These are phyloP conservation scores for Meloidogyne hapla DNA, from an alignment of 1,140 invertebrate genomes.

Conservation along the genomic window DNA sequence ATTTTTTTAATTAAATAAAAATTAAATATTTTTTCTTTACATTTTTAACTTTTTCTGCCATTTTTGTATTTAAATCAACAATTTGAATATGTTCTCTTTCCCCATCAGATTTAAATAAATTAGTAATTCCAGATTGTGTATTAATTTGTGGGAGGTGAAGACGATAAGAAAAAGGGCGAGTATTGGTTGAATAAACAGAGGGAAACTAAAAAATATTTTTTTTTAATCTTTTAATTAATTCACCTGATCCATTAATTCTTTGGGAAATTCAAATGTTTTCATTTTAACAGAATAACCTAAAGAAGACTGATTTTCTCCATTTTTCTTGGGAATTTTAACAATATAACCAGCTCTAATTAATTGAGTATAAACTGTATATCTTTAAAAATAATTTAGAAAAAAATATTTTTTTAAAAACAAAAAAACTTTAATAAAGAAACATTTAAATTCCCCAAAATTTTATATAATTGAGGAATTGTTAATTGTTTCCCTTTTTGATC, in stretches of 20 bases:
- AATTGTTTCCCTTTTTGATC: background rate
- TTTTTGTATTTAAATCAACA: slow-evolving; percentile 2
- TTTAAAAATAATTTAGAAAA: background rate
- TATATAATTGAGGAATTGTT: slow-evolving; percentile 16
- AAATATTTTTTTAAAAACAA: background rate
- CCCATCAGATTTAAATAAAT: background rate
- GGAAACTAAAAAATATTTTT: slow-evolving; percentile 12
- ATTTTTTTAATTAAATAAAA: background rate
- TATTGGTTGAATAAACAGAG: background rate
- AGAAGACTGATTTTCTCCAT: background rate
- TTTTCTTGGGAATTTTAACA: slow-evolving; percentile 13
- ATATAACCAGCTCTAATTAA: slow-evolving; percentile 22
- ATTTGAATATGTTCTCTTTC: slow-evolving; percentile 1
- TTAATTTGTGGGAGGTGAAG: slow-evolving; percentile 14
- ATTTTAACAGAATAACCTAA: slow-evolving; percentile 9
- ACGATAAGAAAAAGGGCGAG: slow-evolving; percentile 3
- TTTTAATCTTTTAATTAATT: slow-evolving; percentile 1
- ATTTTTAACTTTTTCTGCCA: slow-evolving; percentile 11
- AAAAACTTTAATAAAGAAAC: slow-evolving; percentile 24
- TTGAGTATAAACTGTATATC: slow-evolving; percentile 19
- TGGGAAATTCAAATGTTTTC: slow-evolving; percentile 17
- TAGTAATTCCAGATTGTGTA: background rate
- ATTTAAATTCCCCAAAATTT: background rate
- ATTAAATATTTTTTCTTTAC: slow-evolving; percentile 9
- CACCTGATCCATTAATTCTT: slow-evolving; percentile 21